Percentiles rank a stretch among this genome's conserved stretches.
phyloP scores from a whole-genome alignment of 2,888 invertebrate genomes.

The Spilosoma lubricipeda region DNA sequence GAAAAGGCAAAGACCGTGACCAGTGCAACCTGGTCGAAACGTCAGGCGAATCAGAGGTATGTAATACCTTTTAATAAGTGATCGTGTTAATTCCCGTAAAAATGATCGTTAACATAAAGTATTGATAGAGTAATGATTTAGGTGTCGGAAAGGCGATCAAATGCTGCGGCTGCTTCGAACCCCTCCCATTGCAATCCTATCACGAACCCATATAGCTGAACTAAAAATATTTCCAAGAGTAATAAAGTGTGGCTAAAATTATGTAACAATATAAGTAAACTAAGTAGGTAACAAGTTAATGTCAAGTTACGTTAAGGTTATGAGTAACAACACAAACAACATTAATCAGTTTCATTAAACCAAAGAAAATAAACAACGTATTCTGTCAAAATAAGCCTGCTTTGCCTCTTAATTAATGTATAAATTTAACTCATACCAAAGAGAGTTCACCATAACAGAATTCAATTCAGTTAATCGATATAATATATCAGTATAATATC shows the following conservation, averaged over 20 bases:
- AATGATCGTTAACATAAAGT: too few species aligned
- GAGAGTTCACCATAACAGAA: slow-evolving; percentile 38
- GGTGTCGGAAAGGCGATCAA: too few species aligned
- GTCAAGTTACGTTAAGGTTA: neutral
- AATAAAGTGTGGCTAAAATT: neutral
- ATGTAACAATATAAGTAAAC: too few species aligned
- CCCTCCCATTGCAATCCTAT: too few species aligned
- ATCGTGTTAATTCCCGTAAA: too few species aligned
- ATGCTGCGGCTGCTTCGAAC: neutral
- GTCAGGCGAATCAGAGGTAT: too few species aligned
- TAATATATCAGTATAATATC: slow-evolving; percentile 26
- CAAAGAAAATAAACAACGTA: neutral
- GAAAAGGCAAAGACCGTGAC: too few species aligned
- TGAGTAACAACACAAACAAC: neutral
- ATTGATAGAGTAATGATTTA: neutral
- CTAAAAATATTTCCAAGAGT: too few species aligned
- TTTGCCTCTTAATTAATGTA: slow-evolving; percentile 30
- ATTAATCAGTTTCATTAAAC: neutral
- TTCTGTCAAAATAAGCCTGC: slow-evolving; percentile 4
- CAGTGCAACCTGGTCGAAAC: too few species aligned
- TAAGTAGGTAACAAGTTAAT: too few species aligned
- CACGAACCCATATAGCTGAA: too few species aligned
- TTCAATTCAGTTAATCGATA: slow-evolving; percentile 49
- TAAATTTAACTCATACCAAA: slow-evolving; percentile 33
- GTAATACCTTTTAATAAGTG: too few species aligned